These are phyloP conservation scores for Metridium senile DNA, from an alignment of 92 coral and sea anemone species.

Conservation along the genomic window DNA sequence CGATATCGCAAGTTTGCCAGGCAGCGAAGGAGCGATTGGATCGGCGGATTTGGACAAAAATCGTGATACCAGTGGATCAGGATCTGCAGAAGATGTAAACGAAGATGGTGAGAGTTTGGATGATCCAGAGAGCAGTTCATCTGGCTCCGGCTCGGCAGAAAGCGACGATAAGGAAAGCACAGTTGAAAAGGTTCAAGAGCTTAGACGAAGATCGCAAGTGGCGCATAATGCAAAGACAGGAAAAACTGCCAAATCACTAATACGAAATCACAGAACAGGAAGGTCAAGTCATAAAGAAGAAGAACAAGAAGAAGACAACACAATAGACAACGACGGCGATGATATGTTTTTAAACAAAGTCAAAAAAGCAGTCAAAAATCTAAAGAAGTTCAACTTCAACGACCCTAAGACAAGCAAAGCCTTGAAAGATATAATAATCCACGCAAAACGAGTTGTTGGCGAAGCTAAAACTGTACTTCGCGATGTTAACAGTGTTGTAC, in stretches of 20 bases:
- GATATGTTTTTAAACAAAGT: slow-evolving; percentile 39
- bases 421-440: slow-evolving; percentile 55
- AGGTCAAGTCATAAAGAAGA: neutral
- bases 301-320: neutral
- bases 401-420: slow-evolving; percentile 48
- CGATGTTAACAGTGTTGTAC: slow-evolving; percentile 67
- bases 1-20: neutral
- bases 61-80: neutral
- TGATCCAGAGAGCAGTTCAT: neutral
- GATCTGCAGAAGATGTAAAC: neutral
- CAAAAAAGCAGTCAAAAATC: slow-evolving; percentile 47
- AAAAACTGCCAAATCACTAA: neutral
- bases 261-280: neutral
- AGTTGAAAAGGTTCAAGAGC: neutral
- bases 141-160: neutral
- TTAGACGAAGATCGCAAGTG: slow-evolving; percentile 18
- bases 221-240: neutral
- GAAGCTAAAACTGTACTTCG: slow-evolving; percentile 73
- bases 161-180: neutral
- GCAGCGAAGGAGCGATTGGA: neutral
- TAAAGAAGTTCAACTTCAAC: slow-evolving; percentile 49
- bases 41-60: neutral
- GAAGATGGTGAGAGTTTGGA: neutral
- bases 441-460: slow-evolving; percentile 62
- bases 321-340: neutral